Percentiles rank a stretch among this genome's conserved stretches.
phyloP scores from a whole-genome alignment of 2,888 invertebrate species.

The Dryadula phaetusa region DNA sequence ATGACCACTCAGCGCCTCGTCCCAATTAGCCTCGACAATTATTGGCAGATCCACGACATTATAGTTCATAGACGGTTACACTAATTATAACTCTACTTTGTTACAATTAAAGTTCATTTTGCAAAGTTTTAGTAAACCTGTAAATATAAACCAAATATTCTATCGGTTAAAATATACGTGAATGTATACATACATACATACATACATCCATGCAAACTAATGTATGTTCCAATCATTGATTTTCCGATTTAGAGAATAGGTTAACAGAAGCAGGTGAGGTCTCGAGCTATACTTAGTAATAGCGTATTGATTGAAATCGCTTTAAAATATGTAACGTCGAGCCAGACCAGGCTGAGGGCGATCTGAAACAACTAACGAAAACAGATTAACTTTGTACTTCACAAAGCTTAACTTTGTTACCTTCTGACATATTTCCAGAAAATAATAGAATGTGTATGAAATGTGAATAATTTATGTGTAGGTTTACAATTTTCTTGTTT shows the following conservation, averaged over 20 bases:
- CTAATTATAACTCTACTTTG: constrained; percentile 20
- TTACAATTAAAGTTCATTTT: neutral
- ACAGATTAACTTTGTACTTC: neutral
- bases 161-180: neutral
- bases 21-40: constrained; percentile 42
- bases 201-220: too few species aligned
- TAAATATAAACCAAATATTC: constrained; percentile 24
- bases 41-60: constrained; percentile 36
- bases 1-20: constrained; percentile 32
- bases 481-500: too few species aligned
- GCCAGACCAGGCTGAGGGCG: neutral
- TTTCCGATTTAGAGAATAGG: constrained; percentile 8
- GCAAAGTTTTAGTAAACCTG: neutral
- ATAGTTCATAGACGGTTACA: constrained; percentile 1
- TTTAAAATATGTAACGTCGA: neutral
- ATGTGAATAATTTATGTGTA: neutral
- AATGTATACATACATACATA: neutral
- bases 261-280: neutral
- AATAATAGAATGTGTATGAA: neutral
- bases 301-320: neutral
- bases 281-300: neutral
- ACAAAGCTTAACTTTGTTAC: neutral
- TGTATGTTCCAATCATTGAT: constrained; percentile 8
- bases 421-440: neutral
- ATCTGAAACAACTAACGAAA: neutral